Evolutionary conservation across 2,113 vertebrate species (phyloP).

Genomic region (Rallus limicola): DNA sequence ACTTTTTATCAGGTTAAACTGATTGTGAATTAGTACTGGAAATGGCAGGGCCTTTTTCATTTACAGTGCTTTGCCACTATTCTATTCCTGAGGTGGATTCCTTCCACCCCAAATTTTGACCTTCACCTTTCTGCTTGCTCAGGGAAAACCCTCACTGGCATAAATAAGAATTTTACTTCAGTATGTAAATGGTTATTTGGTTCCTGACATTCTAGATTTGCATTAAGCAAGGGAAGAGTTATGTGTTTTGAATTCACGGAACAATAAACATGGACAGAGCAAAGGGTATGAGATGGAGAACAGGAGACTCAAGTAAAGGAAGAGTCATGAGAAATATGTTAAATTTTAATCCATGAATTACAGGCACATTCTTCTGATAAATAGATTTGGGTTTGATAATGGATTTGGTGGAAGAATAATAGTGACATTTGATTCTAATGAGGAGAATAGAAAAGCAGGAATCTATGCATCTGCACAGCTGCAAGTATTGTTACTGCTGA

Average conservation of each 20-base stretch:
- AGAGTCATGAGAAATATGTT: background rate
- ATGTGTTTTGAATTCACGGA: background rate
- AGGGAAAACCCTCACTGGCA: background rate
- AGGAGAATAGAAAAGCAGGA: background rate
- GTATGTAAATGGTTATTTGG: background rate
- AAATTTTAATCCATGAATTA: background rate
- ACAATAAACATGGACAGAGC: background rate
- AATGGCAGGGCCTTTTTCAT: background rate
- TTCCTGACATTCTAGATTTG: background rate
- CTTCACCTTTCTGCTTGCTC: background rate
- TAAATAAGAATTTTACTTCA: background rate
- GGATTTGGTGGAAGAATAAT: background rate
- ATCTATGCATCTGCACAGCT: background rate
- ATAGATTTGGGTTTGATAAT: background rate
- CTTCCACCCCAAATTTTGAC: background rate
- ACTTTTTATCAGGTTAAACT: background rate
- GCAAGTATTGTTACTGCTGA: background rate
- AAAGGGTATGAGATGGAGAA: background rate
- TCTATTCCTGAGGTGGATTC: background rate
- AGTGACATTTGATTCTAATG: background rate
- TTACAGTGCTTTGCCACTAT: background rate
- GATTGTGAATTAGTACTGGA: background rate
- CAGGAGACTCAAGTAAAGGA: background rate
- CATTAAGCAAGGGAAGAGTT: background rate
- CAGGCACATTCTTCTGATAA: background rate